Conservation (phyloP, 2,113 vertebrate genomes). For the Elanoides forficatus region DNA sequence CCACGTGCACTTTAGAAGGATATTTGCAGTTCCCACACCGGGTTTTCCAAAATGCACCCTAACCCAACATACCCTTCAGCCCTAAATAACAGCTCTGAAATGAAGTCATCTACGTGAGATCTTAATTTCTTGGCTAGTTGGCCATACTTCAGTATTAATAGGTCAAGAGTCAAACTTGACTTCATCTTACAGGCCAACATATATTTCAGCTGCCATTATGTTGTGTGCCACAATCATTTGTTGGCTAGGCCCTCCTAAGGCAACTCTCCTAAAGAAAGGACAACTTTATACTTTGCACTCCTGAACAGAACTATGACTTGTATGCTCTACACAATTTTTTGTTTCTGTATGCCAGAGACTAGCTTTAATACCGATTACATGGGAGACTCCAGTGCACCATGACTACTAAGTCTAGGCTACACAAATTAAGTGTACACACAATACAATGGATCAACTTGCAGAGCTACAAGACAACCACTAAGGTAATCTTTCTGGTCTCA, state of each 20-base stretch:
- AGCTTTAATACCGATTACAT: background rate
- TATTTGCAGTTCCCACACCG: background rate
- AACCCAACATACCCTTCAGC: background rate
- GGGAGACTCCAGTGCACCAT: background rate
- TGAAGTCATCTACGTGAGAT: background rate
- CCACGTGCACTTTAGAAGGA: background rate
- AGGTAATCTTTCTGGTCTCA: background rate
- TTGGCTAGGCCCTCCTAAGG: background rate
- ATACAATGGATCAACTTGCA: background rate
- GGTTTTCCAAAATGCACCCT: background rate
- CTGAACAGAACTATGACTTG: background rate
- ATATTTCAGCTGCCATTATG: rapidly evolving
- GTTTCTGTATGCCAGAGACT: background rate
- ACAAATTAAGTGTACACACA: background rate
- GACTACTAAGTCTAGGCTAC: background rate
- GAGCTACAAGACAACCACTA: background rate
- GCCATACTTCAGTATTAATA: background rate
- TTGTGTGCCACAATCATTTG: background rate
- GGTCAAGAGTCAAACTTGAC: background rate
- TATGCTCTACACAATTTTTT: background rate
- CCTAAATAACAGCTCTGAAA: background rate
- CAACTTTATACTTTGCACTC: background rate
- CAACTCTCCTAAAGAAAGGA: background rate
- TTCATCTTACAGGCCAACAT: background rate
- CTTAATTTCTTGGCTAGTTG: background rate